Base-by-base conservation (phyloP, 2,888 invertebrate species). In the Papilio protenor region DNA sequence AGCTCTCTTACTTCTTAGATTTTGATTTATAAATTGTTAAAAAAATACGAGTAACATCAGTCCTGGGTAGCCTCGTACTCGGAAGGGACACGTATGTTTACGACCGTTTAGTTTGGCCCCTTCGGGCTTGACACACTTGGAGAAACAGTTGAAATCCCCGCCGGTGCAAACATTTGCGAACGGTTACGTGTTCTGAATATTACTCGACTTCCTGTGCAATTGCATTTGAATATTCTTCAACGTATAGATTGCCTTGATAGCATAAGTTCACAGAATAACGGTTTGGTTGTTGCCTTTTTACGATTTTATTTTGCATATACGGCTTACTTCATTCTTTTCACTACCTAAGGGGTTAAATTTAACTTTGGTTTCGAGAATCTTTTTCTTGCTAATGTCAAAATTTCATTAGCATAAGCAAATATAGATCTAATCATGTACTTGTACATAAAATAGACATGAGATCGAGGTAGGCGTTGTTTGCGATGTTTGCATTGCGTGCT, bases 161-260 rank as follows among this genome's bases (percentile, higher is more conserved):
- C 5, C 47, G 59, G 70, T 64, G 52, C 76, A 74, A 74, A 77
- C 59, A 77, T 74, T 74, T 70, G 69, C 73, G 18, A 57, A 70
- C 33, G 18, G 73, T 73, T 70, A 74, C 74, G 77, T 74, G 70
- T 70, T 59, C 57, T 57, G 74, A 74, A 77, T 77, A 57, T 27
- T 27, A 6, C 14, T 33, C 27, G 52, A 61, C 70, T 77, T 77
- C 74, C 77, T 74, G 77, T 70, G 77, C 59, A 74, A 69, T 27
- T 77, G 74, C 73, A 77, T 47, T 74, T 21, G 21, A 72, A 64
- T 72, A 18, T 66, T 47, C 61, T 66, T 66, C 21, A 55, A 40
- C n/a, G 40, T 66, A 40, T 66, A 40, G 66, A 66, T 66, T 66
- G 40, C n/a, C 2, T 14, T 40, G 66, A 66, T 66, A 40, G 66